Base-by-base conservation (phyloP, 2,797 vertebrate species). In the Sus cebifrons region DNA sequence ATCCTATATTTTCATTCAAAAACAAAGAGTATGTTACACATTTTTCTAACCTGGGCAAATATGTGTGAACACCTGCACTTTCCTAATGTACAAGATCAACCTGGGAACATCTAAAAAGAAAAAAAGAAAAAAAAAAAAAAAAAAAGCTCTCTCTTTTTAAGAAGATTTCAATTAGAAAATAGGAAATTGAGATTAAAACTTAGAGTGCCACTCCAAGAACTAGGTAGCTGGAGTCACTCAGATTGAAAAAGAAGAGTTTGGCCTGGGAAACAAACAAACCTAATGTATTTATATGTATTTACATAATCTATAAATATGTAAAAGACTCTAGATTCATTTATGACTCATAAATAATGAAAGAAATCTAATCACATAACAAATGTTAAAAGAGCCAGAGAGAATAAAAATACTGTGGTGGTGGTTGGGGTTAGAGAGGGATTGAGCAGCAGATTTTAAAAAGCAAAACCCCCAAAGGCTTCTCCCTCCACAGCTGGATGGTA, bases 301-400 rank as follows among this genome's bases (percentile, higher is more conserved):
- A 79, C 2, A 29, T 65, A 86, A 25, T 27, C 0, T 52, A 58
- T 52, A 82, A 78, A 79, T 18, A 83, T n/a, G 64, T 71, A 32
- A 54, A 52, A 79, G 29, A 65, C 17, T 62, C 21, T 23, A 83
- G 58, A 67, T 71, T 73, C 16, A 81, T 52, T 96, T 95, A 54
- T 93, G 94, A 60, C 79, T 89, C 81, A 17, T 44, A 96, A 96
- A 89, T 79, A 96, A 96, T 75, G 93, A 95, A 91, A 91, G 54
- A 95, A 97, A 96, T 83, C 2, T 88, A 95, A 84, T 93, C 54
- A 79, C 20, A 49, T 65, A 68, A 23, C 87, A 95, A 78, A 87
- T 52, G 83, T 92, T 97, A 86, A 85, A 86, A 96, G 62, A 96
- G 54, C 6, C 13, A 83, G 11, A 58, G 10, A 82, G 96, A 29